Evolutionary conservation across 2,113 vertebrate genomes (phyloP).

Genomic region (Deroptyus accipitrinus): DNA sequence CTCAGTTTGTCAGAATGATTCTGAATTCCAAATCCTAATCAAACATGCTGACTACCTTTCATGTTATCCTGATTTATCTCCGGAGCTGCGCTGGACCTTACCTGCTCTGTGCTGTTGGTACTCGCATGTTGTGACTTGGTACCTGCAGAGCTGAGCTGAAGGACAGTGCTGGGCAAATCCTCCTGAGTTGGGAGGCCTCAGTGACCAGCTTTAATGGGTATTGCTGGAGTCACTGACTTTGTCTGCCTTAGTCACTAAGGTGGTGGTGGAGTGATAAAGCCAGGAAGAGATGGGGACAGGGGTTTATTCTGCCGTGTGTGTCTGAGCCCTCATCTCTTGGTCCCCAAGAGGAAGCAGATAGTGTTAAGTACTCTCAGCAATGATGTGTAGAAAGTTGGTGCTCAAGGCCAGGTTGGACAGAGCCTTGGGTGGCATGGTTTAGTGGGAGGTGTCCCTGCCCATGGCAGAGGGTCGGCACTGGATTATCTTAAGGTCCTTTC

Average conservation of each 20-base stretch:
- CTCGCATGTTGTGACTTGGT: rapidly evolving
- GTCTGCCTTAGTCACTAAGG: neutral
- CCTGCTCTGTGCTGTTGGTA: rapidly evolving
- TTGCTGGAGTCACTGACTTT: neutral
- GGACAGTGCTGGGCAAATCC: rapidly evolving
- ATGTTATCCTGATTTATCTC: neutral
- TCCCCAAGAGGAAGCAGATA: neutral
- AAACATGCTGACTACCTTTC: neutral
- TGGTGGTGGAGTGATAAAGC: neutral
- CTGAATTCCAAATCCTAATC: neutral
- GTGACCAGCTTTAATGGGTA: neutral
- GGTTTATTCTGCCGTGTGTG: neutral
- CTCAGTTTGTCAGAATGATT: neutral
- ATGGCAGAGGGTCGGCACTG: no score
- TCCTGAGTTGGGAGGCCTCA: rapidly evolving
- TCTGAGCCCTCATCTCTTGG: rapidly evolving
- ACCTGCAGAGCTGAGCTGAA: rapidly evolving
- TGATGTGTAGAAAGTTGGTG: neutral
- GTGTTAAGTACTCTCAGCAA: neutral
- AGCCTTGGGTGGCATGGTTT: no score
- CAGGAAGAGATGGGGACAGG: neutral
- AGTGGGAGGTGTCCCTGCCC: no score
- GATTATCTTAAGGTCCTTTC: no score
- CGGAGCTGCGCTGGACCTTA: no score
- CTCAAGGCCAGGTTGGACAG: no score